Evolutionary conservation across 2,113 vertebrate species (phyloP), one percentile per base, ranked within the genome.

Genomic region (Indicator maculatus): DNA sequence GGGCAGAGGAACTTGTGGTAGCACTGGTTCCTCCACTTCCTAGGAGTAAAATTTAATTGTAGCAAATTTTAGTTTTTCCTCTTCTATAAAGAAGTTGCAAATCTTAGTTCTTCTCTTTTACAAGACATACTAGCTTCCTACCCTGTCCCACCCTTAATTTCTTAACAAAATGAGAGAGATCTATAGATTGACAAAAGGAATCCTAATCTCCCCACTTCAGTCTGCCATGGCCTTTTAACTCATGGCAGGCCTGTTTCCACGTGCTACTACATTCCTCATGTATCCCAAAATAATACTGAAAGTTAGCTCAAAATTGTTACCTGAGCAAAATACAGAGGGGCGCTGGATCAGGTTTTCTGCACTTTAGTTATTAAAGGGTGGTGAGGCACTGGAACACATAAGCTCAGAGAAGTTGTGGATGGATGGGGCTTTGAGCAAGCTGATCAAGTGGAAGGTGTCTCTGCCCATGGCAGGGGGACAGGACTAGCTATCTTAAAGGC

Each of bases 1-100:
- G 74, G 99, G 99, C 33, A 99, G 98, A 61, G 98, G 98, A 81
- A 99, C 97, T 72, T 98, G 93, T 1, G 99, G 99, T 87, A 99
- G 98, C 44, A 97, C 96, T 19, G 98, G 98, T 18, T 97, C 94
- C 77, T 98, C 98, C 38, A 93, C 78, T 93, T 98, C 97, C 99
- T 98, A 91, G n/a, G 96, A 55, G 65, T 56, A 78, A 26, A 94
- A 76, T 91, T 79, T 12, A 52, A 38, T 16, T 20, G 90, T 39
- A 86, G 38, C 67, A 64, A 26, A 93, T 63, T 36, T 65, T 11
- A 12, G 12, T 27, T 52, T 60, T 69, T 70, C 36, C 69, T 41
- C 44, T 77, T 76, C 28, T 44, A 55, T 26, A 55, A 16, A 16
- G 60, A 80, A 95, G 89, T 31, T 89, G 50, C 83, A 55, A 7